A percentile compares a stretch with the other conserved stretches of the same genome.
Conservation (phyloP, 2,888 invertebrate species). For the Melanophora roralis region DNA sequence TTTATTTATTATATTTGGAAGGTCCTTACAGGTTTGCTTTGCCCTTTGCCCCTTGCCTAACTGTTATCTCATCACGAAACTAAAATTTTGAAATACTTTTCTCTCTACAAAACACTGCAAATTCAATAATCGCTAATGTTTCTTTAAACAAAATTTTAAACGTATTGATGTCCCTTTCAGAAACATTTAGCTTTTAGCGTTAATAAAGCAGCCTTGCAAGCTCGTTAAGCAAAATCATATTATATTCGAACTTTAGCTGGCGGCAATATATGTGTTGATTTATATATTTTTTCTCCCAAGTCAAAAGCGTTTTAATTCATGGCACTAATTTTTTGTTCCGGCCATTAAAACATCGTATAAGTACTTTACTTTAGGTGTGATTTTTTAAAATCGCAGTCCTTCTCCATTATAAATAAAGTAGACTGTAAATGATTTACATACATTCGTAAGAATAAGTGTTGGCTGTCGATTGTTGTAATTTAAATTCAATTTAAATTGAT, state of each 20-base stretch:
- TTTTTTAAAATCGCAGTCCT: constrained; percentile 8
- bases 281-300: background rate
- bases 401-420: constrained; percentile 39
- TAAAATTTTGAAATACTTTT: too few relatives aligned
- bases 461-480: constrained; percentile 58
- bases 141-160: too few relatives aligned
- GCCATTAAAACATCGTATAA: constrained; percentile 4
- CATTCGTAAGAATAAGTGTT: constrained; percentile 26
- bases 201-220: too few relatives aligned
- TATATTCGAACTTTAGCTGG: background rate
- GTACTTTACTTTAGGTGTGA: background rate
- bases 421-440: constrained; percentile 16
- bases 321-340: background rate
- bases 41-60: too few relatives aligned
- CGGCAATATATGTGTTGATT: constrained; percentile 18
- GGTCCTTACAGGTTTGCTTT: too few relatives aligned
- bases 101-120: too few relatives aligned
- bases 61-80: too few relatives aligned
- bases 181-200: too few relatives aligned
- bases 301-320: constrained; percentile 17
- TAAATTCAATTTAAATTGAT: constrained; percentile 62
- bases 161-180: too few relatives aligned
- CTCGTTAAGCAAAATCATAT: too few relatives aligned
- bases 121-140: too few relatives aligned
- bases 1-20: too few relatives aligned